Evolutionary conservation across 2,797 vertebrate species (phyloP).

Genomic region (Alosa sapidissima): DNA sequence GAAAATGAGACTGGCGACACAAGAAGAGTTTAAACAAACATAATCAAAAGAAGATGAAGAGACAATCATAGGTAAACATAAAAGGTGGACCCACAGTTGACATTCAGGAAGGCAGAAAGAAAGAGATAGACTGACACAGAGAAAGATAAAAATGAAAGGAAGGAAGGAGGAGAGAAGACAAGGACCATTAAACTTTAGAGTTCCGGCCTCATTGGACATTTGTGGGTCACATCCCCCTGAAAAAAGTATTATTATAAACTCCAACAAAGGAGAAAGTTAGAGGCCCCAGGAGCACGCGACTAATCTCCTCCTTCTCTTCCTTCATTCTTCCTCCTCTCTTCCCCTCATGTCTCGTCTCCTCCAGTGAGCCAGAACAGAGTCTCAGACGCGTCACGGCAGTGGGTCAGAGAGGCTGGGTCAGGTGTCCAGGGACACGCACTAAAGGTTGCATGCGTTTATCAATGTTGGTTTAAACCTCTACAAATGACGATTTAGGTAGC

Average conservation of each 20-base stretch:
- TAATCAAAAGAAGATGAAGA: neutral
- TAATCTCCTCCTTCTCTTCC: neutral
- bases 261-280: neutral
- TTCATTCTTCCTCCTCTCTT: neutral
- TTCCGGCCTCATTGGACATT: neutral
- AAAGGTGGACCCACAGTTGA: neutral
- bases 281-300: neutral
- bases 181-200: neutral
- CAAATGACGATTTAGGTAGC: neutral
- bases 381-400: neutral
- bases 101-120: neutral
- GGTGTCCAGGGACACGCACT: neutral
- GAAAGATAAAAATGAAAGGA: neutral
- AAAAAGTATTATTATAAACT: neutral
- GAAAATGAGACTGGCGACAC: too few species aligned
- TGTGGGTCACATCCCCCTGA: neutral
- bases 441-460: constrained; percentile 11
- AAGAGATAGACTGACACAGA: neutral
- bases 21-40: neutral
- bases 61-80: neutral
- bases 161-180: neutral
- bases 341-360: neutral
- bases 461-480: neutral
- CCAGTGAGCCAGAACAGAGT: neutral
- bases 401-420: neutral